Base-by-base conservation (phyloP, 2,797 vertebrate species). In the Hyperoplus immaculatus region DNA sequence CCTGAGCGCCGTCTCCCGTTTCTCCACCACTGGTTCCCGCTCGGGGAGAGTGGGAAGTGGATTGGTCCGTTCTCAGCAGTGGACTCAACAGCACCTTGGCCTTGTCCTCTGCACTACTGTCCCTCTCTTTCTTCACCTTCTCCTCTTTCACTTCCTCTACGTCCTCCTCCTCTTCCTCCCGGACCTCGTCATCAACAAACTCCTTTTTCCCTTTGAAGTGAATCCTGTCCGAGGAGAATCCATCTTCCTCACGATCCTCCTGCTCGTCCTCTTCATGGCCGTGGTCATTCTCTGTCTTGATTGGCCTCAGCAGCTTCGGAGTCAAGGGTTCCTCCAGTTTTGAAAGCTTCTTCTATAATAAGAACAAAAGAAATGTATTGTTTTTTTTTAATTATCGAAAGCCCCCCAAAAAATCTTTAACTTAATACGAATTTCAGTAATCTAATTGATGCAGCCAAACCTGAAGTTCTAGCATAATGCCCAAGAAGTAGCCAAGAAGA, bases 261-360 rank as follows among this genome's bases (percentile, higher is more conserved):
- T 0, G 89, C 2, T 90, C 75, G 0, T 89, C 87, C 0, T 92
- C 90, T 59, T 92, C 87, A 14, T 92, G 91, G 5, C 79, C 77
- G 0, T 96, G 95, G 8, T 97, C 96, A 61, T 95, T 96, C 0
- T 99, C 97, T 69, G 95, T 96, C 91, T 98, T 98, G 85, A 98
- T 96, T 66, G 95, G 95, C 66, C 93, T 91, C 73, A 97, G 87
- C 51, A 97, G 95, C 82, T 97, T 97, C 42, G 92, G 91, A 74
- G 95, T 91, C 42, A 94, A 85, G 0, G 90, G 90, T 77, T 97
- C 96, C 8, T 97, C 97, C 0, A 92, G 66, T 90, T 96, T 97
- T 89, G 94, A 95, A 54, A 95, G 94, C 69, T 97, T 96, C 88
- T 97, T 96, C 97, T 98, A 87, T 59, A n/a, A 89, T 88, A 54